Percentiles rank a stretch among this genome's conserved stretches.
Evolutionary conservation across 2,797 vertebrate species (phyloP).

Genomic region (Champsocephalus esox): DNA sequence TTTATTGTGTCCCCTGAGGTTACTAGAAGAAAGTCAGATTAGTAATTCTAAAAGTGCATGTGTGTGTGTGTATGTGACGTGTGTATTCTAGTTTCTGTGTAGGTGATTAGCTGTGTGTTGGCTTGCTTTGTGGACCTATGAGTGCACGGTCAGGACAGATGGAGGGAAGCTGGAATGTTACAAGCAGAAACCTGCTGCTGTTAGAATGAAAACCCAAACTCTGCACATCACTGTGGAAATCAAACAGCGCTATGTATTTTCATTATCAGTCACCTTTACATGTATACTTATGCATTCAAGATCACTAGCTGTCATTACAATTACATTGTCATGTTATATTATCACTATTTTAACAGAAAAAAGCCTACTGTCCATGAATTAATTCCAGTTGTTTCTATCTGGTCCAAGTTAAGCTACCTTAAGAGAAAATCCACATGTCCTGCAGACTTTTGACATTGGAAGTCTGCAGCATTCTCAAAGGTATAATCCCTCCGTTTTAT

Average conservation of each 20-base stretch:
- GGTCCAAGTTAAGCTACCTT: not conserved
- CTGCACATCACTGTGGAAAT: not conserved
- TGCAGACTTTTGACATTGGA: not conserved
- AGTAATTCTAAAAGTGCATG: not conserved
- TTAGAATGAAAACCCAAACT: not conserved
- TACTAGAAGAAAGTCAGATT: not conserved
- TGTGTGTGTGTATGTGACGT: not conserved
- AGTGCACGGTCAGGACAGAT: not conserved
- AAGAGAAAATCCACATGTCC: not conserved
- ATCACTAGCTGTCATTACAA: not conserved
- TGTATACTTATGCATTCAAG: not conserved
- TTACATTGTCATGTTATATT: not conserved
- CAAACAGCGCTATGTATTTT: not conserved
- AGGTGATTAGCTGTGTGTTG: not conserved
- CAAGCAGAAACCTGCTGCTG: slow-evolving; percentile 39
- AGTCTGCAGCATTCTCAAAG: not conserved
- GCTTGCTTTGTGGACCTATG: not conserved
- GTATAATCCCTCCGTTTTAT: not conserved
- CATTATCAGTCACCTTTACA: not conserved
- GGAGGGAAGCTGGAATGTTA: slow-evolving; percentile 30
- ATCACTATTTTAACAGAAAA: not conserved
- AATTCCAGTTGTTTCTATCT: not conserved
- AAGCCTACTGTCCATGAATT: not conserved
- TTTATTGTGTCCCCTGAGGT: not conserved
- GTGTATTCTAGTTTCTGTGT: not conserved